A percentile compares a stretch with the other conserved stretches of the same genome.
phyloP scores from a whole-genome alignment of 2,797 vertebrate genomes.

The Eleutherodactylus coqui region DNA sequence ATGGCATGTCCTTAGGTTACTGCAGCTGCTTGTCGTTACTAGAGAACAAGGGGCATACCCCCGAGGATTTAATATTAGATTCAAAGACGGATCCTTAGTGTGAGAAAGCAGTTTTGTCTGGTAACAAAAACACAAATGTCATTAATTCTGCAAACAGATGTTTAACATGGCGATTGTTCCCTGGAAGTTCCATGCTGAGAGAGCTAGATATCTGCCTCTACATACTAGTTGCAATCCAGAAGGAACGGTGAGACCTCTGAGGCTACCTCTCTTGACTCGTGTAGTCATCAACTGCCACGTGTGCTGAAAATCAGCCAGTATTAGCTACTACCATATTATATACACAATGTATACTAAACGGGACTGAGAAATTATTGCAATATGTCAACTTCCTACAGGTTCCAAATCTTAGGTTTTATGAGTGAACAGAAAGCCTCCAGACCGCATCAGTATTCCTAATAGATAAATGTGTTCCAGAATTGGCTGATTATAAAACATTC shows the following conservation, averaged over 20 bases:
- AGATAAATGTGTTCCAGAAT: conserved; percentile 21
- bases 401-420: conserved; percentile 13
- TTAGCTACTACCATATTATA: neutral
- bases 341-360: conserved; percentile 6
- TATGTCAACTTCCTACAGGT: neutral
- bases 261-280: neutral
- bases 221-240: neutral
- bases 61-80: conserved; percentile 43
- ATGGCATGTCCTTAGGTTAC: neutral
- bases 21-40: conserved; percentile 58
- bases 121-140: conserved; percentile 5
- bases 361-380: neutral
- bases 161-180: conserved; percentile 8
- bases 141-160: conserved; percentile 48
- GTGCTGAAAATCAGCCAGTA: conserved; percentile 1
- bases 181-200: neutral
- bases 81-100: conserved; percentile 38
- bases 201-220: neutral
- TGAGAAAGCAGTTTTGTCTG: conserved; percentile 44
- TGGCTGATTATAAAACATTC: neutral
- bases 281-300: conserved; percentile 7
- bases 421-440: neutral
- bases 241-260: neutral
- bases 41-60: conserved; percentile 32
- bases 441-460: neutral